Percentiles rank a stretch among this genome's conserved stretches.
Evolutionary conservation across 2,797 vertebrate species (phyloP).

Genomic region (Nasua narica): DNA sequence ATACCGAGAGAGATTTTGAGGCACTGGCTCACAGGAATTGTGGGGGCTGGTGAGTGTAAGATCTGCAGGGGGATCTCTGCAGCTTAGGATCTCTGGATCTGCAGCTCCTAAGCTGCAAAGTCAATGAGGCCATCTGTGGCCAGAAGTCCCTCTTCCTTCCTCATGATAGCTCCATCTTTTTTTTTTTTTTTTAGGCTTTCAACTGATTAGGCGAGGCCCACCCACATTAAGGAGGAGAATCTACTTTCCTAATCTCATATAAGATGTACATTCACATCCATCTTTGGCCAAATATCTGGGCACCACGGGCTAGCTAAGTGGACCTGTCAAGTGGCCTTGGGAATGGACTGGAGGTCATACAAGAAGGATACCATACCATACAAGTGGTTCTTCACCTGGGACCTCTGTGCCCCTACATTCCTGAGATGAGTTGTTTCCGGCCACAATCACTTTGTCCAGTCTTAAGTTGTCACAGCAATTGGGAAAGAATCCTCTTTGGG

Average conservation of each 20-base stretch:
- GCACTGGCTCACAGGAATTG: rapidly evolving
- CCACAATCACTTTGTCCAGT: background rate
- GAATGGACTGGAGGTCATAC: background rate
- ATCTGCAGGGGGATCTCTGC: rapidly evolving
- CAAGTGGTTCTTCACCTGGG: background rate
- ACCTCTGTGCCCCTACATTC: background rate
- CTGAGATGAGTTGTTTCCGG: background rate
- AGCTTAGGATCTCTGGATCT: no score
- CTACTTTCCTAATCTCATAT: background rate
- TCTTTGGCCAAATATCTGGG: background rate
- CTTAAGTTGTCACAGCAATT: background rate
- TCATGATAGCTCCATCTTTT: background rate
- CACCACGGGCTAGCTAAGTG: no score
- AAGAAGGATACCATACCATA: no score
- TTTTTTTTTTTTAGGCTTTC: background rate
- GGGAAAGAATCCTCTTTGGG: background rate
- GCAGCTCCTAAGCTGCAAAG: background rate
- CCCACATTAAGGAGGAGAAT: background rate
- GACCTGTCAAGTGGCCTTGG: background rate
- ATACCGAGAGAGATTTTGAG: background rate
- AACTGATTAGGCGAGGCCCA: background rate
- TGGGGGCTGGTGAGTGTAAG: background rate
- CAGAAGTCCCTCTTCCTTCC: background rate
- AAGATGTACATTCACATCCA: background rate
- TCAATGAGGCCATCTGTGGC: no score